Evolutionary conservation across 2,113 vertebrate genomes (phyloP).

Genomic region (Cercocebus atys): DNA sequence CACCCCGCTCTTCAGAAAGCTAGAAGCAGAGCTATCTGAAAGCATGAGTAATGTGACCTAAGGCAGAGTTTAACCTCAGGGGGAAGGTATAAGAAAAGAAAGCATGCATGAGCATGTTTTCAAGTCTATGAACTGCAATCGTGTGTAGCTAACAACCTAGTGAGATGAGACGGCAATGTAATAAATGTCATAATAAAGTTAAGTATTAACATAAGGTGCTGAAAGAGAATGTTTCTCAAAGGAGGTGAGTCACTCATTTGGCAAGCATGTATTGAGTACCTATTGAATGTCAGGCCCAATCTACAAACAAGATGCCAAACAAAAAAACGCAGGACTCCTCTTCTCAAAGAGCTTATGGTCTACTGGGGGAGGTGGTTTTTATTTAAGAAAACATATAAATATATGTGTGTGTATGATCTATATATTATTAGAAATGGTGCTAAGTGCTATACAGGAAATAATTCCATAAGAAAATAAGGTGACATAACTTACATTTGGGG

Average conservation of each 20-base stretch:
- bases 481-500: not conserved
- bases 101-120: not conserved
- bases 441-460: not conserved
- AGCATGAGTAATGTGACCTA: not conserved
- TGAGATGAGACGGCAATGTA: not conserved
- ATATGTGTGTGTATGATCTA: not conserved
- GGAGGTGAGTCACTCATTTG: not conserved
- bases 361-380: not conserved
- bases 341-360: not conserved
- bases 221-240: not conserved
- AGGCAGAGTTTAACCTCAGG: not conserved
- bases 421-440: not conserved
- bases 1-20: no score
- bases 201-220: not conserved
- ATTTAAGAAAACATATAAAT: not conserved
- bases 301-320: not conserved
- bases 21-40: not conserved
- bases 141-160: not conserved
- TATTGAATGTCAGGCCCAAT: not conserved
- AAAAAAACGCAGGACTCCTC: not conserved
- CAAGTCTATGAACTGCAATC: not conserved
- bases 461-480: not conserved
- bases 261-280: not conserved
- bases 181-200: not conserved
- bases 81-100: not conserved